These are phyloP conservation scores for Hirtodrosophila alboralis DNA, from an alignment of 2,888 invertebrate genomes.

Conservation along the genomic window DNA sequence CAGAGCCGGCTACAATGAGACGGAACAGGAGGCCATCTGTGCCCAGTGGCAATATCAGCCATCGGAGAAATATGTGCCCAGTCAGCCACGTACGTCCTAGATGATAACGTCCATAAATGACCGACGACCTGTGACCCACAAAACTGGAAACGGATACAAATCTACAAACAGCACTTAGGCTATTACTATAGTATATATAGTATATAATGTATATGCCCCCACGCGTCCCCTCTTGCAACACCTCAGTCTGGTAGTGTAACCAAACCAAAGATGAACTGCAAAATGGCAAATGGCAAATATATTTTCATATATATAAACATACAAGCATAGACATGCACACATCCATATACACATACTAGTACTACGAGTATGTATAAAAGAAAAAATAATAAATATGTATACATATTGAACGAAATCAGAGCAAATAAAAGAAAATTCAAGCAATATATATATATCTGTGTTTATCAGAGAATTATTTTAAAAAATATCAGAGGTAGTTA, in stretches of 20 bases:
- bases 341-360: too few species aligned
- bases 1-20: conserved; percentile 87
- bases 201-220: conserved; percentile 2
- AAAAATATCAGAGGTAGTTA: too few species aligned
- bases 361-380: too few species aligned
- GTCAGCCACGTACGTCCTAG: conserved; percentile 79
- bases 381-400: too few species aligned
- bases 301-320: conserved; percentile 42
- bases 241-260: conserved; percentile 4
- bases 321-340: conserved; percentile 10
- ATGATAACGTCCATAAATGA: conserved; percentile 10
- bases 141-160: conserved; percentile 29
- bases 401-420: conserved; percentile 26
- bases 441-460: too few species aligned
- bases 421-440: conserved; percentile 40
- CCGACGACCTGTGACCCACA: conserved; percentile 15
- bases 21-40: conserved; percentile 86
- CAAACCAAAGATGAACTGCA: conserved; percentile 10
- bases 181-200: conserved; percentile 30
- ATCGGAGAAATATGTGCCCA: conserved; percentile 87
- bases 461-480: too few species aligned
- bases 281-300: conserved; percentile 23
- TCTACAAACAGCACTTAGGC: conserved; percentile 33
- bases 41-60: conserved; percentile 87
- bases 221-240: background rate